Evolutionary conservation across 2,797 vertebrate species (phyloP).

Genomic region (Bryconaethiops microstoma): DNA sequence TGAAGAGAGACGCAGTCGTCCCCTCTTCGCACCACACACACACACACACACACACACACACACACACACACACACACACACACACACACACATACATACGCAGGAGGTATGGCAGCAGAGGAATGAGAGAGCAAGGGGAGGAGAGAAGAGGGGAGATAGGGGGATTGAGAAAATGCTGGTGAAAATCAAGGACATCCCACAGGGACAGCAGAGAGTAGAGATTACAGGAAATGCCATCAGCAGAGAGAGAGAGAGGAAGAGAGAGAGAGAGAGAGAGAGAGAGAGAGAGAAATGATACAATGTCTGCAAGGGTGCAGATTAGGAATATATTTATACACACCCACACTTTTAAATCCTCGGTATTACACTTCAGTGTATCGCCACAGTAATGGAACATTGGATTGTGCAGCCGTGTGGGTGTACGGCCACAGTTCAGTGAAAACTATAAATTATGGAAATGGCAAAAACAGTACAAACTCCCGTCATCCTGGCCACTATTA

Average conservation of each 20-base stretch:
- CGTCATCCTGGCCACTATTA: background rate
- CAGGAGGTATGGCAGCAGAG: constrained; percentile 25
- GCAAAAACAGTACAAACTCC: no score
- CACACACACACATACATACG: background rate
- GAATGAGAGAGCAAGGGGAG: constrained; percentile 2
- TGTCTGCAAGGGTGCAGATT: constrained; percentile 4
- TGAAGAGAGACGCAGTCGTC: constrained; percentile 15
- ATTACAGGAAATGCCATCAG: constrained; percentile 35
- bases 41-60: constrained; percentile 29
- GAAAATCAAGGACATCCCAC: constrained; percentile 52
- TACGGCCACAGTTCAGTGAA: background rate
- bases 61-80: constrained; percentile 10
- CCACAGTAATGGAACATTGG: background rate
- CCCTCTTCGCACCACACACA: background rate
- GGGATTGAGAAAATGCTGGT: constrained; percentile 47
- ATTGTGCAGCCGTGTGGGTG: background rate
- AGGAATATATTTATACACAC: constrained; percentile 16
- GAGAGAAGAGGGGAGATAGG: constrained; percentile 49
- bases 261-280: background rate
- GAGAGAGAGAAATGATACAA: background rate
- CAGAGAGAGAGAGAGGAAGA: constrained; percentile 19
- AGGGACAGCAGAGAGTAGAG: constrained; percentile 38
- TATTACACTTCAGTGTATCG: background rate
- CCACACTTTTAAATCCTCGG: background rate
- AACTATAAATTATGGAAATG: constrained; percentile 7